Conservation (phyloP, 2,797 vertebrate species). For the Benthosema pterotum region DNA sequence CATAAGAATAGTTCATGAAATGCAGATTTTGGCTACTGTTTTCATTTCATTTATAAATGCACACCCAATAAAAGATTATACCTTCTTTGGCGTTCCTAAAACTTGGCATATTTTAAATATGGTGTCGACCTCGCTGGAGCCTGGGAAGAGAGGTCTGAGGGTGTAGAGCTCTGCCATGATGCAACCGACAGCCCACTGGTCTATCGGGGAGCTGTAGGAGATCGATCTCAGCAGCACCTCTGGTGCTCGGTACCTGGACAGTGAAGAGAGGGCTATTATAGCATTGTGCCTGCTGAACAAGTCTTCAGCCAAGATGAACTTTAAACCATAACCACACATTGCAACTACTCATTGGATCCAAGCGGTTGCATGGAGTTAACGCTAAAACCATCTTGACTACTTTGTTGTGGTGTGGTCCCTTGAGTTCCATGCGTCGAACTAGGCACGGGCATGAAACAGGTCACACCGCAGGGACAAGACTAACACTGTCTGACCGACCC, state of each 20-base stretch:
- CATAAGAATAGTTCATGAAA: no score
- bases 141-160: slow-evolving; percentile 94
- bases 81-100: slow-evolving; percentile 95
- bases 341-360: no score
- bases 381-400: no score
- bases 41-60: not conserved
- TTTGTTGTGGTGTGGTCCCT: no score
- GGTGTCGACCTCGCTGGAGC: slow-evolving; percentile 96
- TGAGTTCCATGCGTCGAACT: no score
- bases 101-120: slow-evolving; percentile 99
- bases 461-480: no score
- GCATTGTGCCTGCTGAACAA: no score
- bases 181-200: slow-evolving; percentile 96
- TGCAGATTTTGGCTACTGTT: not conserved
- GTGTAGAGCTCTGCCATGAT: slow-evolving; percentile 98
- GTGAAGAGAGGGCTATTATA: slow-evolving; percentile 13
- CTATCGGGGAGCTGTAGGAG: slow-evolving; percentile 94
- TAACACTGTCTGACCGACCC: no score
- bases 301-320: no score
- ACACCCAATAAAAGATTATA: slow-evolving; percentile 35
- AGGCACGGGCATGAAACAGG: no score
- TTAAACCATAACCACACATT: no score
- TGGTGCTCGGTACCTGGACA: slow-evolving; percentile 93
- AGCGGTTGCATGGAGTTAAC: no score
- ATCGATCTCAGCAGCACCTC: slow-evolving; percentile 94